A percentile compares a stretch with the other conserved stretches of the same genome.
Conservation (phyloP, 2,888 invertebrate genomes). For the Drosophila colorata region DNA sequence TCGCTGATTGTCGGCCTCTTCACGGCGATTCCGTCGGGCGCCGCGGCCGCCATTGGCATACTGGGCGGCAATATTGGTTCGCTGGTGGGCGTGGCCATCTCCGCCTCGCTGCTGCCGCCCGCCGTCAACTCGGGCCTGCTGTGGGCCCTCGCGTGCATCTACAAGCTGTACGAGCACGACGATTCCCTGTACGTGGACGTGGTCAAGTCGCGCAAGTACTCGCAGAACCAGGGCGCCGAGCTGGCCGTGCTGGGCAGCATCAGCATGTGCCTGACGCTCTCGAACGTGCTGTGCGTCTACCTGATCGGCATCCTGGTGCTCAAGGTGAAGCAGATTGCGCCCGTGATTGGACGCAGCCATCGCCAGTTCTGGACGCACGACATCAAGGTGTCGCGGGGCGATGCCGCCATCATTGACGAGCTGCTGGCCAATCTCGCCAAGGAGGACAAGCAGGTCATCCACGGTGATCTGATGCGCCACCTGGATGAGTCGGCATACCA, state of each 20-base stretch:
- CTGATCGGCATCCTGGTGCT: slow-evolving; percentile 89
- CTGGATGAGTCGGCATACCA: slow-evolving; percentile 75
- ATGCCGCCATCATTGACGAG: slow-evolving; percentile 86
- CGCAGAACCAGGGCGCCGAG: slow-evolving; percentile 88
- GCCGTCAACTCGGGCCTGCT: slow-evolving; percentile 91
- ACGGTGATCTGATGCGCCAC: slow-evolving; percentile 67
- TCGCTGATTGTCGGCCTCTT: slow-evolving; percentile 90
- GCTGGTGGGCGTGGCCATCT: slow-evolving; percentile 93
- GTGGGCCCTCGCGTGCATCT: slow-evolving; percentile 88
- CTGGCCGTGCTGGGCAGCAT: slow-evolving; percentile 88
- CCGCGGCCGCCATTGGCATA: slow-evolving; percentile 91
- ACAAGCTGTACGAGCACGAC: slow-evolving; percentile 86
- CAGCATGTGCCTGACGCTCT: slow-evolving; percentile 90
- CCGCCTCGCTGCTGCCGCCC: slow-evolving; percentile 92
- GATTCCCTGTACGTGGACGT: slow-evolving; percentile 85
- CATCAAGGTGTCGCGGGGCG: slow-evolving; percentile 87
- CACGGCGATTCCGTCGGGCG: slow-evolving; percentile 92
- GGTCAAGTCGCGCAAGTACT: slow-evolving; percentile 86
- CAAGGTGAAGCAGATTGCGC: slow-evolving; percentile 89
- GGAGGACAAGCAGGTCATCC: slow-evolving; percentile 71
- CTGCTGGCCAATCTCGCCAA: slow-evolving; percentile 76
- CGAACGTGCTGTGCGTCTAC: slow-evolving; percentile 91
- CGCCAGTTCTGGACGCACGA: slow-evolving; percentile 88
- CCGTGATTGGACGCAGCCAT: slow-evolving; percentile 86
- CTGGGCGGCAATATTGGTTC: slow-evolving; percentile 92